Conservation (phyloP, 2,113 vertebrate genomes). For the Gracilinanus agilis region DNA sequence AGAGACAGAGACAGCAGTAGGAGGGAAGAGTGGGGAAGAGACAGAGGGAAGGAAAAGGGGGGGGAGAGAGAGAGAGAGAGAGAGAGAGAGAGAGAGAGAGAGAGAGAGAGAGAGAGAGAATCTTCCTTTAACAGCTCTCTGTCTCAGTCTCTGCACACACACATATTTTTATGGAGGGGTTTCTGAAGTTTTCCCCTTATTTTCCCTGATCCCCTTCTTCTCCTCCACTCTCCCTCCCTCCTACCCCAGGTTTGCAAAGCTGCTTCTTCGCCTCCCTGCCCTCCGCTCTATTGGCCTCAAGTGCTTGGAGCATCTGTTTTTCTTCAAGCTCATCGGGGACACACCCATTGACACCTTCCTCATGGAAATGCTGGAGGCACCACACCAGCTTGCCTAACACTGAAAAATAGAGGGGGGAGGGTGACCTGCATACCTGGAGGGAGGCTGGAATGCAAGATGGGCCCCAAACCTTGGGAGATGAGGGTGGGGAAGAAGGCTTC, state of each 20-base stretch:
- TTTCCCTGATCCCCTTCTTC: not conserved
- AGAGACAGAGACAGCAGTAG: not conserved
- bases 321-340: conserved; percentile 96
- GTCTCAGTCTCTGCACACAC: not conserved
- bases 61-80: too few species aligned
- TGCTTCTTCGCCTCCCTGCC: conserved; percentile 93
- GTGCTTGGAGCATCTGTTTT: conserved; percentile 96
- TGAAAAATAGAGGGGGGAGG: not conserved
- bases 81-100: too few species aligned
- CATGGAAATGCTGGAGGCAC: conserved; percentile 97
- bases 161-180: not conserved
- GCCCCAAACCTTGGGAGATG: conserved; percentile 12
- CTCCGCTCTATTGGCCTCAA: conserved; percentile 94
- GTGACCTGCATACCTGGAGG: conserved; percentile 24
- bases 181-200: not conserved
- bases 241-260: conserved; percentile 92
- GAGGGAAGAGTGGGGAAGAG: not conserved
- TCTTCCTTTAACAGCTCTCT: not conserved
- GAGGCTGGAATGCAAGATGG: not conserved
- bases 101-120: too few species aligned
- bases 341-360: conserved; percentile 97
- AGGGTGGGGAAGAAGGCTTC: conserved; percentile 10
- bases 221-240: not conserved
- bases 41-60: too few species aligned
- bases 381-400: conserved; percentile 92